Percentiles rank a stretch among this genome's conserved stretches.
Evolutionary conservation across 2,888 invertebrate genomes (phyloP).

Genomic region (Luffia ferchaultella): DNA sequence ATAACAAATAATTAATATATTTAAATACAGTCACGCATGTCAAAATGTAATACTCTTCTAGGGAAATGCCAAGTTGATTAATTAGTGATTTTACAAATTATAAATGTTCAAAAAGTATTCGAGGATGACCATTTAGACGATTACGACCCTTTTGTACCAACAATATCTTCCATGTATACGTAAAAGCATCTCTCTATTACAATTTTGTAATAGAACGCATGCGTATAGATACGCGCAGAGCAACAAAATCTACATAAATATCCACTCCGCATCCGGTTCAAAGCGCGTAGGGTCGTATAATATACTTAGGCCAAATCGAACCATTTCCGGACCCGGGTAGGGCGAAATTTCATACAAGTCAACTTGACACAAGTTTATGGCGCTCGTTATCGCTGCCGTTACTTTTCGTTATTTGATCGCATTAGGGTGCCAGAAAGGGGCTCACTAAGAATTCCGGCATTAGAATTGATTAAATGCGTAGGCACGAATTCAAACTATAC

Average conservation of each 20-base stretch:
- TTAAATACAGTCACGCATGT: no score
- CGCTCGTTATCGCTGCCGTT: constrained; percentile 55
- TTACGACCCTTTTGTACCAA: no score
- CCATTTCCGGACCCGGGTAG: neutral
- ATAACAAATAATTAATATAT: no score
- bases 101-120: no score
- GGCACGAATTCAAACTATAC: constrained; percentile 30
- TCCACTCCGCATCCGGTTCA: neutral
- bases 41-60: no score
- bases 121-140: no score
- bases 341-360: constrained; percentile 42
- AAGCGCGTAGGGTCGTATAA: neutral
- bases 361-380: constrained; percentile 43
- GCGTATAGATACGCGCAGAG: no score
- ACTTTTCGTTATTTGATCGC: constrained; percentile 58
- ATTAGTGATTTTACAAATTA: no score
- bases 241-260: neutral
- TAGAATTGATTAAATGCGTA: constrained; percentile 21
- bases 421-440: constrained; percentile 34
- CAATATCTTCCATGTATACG: no score
- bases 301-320: neutral
- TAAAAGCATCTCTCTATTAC: no score
- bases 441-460: constrained; percentile 19
- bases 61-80: no score
- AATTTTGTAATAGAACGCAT: no score